phyloP scores from a whole-genome alignment of 1,140 invertebrate genomes.

The Matsumurasca onukii region DNA sequence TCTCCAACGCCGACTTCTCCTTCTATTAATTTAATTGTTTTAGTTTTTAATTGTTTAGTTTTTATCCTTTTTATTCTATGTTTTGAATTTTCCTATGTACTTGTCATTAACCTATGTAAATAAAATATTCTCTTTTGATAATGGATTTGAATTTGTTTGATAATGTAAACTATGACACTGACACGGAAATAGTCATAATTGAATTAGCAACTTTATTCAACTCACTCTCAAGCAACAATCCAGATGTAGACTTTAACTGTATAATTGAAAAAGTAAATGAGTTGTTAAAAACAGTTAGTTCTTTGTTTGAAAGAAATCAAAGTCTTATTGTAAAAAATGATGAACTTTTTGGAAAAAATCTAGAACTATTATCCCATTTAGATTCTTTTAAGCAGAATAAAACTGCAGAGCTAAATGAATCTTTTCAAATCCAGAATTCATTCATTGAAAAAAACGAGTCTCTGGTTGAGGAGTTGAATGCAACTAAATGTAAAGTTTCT shows the following conservation, averaged over 20 bases:
- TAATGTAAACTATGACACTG: background rate
- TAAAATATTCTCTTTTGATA: no score
- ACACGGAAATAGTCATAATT: background rate
- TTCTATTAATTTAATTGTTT: no score
- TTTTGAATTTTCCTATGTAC: no score
- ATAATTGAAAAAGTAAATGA: background rate
- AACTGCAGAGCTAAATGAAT: background rate
- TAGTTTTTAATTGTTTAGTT: no score
- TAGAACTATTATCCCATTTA: background rate
- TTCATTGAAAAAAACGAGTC: background rate
- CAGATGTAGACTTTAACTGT: conserved; percentile 1
- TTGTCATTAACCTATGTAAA: no score
- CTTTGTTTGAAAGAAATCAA: background rate
- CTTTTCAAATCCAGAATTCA: background rate
- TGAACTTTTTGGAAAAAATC: background rate
- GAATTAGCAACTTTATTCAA: background rate
- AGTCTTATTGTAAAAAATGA: conserved; percentile 7
- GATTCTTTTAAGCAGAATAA: background rate
- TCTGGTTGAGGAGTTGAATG: background rate
- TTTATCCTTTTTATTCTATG: no score
- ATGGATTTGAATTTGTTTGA: background rate
- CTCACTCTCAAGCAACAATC: background rate
- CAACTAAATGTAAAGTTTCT: background rate
- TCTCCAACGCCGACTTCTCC: no score
- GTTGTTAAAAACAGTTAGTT: background rate